A percentile compares a stretch with the other conserved stretches of the same genome.
Evolutionary conservation across 1,140 invertebrate genomes (phyloP).

Genomic region (Papilio xuthus): DNA sequence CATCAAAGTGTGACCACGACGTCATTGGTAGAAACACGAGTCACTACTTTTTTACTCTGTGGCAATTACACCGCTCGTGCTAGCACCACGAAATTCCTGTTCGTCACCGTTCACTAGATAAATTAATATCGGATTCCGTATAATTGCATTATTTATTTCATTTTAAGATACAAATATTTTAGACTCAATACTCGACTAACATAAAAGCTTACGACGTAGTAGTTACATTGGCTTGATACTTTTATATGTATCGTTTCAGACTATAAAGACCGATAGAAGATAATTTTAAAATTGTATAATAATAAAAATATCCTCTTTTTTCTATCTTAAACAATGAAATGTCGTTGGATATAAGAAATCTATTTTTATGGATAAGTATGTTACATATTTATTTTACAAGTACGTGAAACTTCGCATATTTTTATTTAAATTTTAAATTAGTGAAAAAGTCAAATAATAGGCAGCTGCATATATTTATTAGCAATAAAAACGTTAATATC

Average conservation of each 20-base stretch:
- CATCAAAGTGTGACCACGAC: constrained; percentile 62
- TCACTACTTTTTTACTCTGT: constrained; percentile 50
- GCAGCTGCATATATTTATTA: constrained; percentile 1
- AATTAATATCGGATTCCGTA: constrained; percentile 51
- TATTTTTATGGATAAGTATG: neutral
- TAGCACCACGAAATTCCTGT: constrained; percentile 69
- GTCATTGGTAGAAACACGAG: constrained; percentile 48
- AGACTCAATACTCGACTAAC: neutral
- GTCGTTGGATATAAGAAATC: neutral
- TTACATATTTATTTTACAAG: neutral
- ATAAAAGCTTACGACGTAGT: neutral
- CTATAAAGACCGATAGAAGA: neutral
- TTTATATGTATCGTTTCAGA: neutral
- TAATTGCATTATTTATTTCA: neutral
- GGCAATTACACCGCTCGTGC: constrained; percentile 66
- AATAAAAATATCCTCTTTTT: no score
- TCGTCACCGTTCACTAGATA: constrained; percentile 66
- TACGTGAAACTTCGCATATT: neutral
- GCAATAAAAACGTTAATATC: neutral
- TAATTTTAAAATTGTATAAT: no score
- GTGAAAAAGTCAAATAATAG: constrained; percentile 29
- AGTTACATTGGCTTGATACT: neutral
- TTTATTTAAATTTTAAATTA: neutral
- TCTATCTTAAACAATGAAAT: neutral
- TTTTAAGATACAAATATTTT: neutral